Evolutionary conservation across 2,113 vertebrate species (phyloP), one percentile per base, ranked within the genome.

Genomic region (Rhynchopsitta pachyrhyncha): DNA sequence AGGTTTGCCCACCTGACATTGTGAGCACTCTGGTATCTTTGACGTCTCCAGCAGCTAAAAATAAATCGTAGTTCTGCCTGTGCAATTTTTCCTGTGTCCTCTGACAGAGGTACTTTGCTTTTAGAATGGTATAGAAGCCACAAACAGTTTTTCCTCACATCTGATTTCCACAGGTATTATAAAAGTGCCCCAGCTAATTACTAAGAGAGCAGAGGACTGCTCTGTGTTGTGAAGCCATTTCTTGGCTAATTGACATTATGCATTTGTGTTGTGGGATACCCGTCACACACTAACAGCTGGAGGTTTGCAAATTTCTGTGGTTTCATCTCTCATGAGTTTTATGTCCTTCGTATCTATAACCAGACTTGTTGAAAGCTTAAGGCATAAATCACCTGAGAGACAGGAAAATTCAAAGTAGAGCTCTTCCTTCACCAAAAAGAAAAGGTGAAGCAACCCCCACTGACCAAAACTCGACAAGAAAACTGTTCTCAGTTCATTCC

Each of bases 251-350:
- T 47, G 47, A 33, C 22, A 31, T 47, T 35, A 17, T 7, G 41
- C 31, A 10, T 52, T 35, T 71, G n/a, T 86, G 46, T 35, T 71
- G 15, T 42, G n/a, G 42, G 37, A 27, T 46, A 55, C 8, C 19
- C 15, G 18, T 4, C 1, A 3, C 0, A 3, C 5, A 2, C 52
- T 28, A 39, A 62, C 23, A 82, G 50, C 62, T 39, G 24, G 12
- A 83, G 37, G 19, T 44, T 11, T 92, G 57, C 9, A 57, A 23
- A 20, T 53, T 66, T 55, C 49, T 91, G 91, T 93, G 71, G 55
- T 93, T 90, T 91, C 20, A 57, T 46, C 27, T 78, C 81, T 64
- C 64, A 44, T 12, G 28, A 69, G 10, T 79, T 70, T n/a, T 47
- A 66, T 2, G 28, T 60, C 41, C 74, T 85, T 80, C 37, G 25